Evolutionary conservation across 2,888 invertebrate genomes (phyloP).

Genomic region (Camptogramma bilineatum): DNA sequence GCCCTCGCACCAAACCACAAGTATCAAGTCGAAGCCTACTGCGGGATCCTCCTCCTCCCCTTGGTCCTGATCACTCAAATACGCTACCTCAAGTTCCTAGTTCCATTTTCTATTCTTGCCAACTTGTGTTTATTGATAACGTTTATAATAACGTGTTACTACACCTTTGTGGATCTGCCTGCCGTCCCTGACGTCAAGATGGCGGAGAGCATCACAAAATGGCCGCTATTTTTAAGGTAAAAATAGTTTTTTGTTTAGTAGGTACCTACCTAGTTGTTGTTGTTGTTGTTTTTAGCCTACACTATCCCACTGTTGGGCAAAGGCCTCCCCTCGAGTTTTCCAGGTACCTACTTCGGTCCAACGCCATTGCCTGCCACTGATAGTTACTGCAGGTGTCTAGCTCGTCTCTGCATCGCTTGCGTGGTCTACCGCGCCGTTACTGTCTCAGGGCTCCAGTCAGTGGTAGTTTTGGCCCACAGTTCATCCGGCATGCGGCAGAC

Average conservation of each 20-base stretch:
- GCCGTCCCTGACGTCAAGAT: conserved; percentile 61
- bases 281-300: too few species aligned
- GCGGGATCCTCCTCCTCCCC: conserved; percentile 88
- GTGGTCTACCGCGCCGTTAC: too few species aligned
- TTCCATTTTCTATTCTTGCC: conserved; percentile 95
- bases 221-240: conserved; percentile 94
- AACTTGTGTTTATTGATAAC: conserved; percentile 92
- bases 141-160: conserved; percentile 92
- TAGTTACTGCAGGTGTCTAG: too few species aligned
- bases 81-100: conserved; percentile 91
- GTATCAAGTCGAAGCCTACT: conserved; percentile 86
- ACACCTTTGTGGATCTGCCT: conserved; percentile 87
- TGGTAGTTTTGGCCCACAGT: too few species aligned
- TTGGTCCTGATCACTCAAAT: conserved; percentile 88
- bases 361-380: too few species aligned
- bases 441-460: too few species aligned
- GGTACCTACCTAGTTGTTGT: too few species aligned
- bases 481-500: too few species aligned
- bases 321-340: too few species aligned
- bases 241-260: conserved; percentile 3
- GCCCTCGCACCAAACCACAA: conserved; percentile 65
- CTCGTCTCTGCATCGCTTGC: too few species aligned
- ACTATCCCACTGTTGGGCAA: too few species aligned
- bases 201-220: conserved; percentile 76
- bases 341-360: too few species aligned